phyloP scores from a whole-genome alignment of 2,888 invertebrate species.

The Tenthredo amoena region DNA sequence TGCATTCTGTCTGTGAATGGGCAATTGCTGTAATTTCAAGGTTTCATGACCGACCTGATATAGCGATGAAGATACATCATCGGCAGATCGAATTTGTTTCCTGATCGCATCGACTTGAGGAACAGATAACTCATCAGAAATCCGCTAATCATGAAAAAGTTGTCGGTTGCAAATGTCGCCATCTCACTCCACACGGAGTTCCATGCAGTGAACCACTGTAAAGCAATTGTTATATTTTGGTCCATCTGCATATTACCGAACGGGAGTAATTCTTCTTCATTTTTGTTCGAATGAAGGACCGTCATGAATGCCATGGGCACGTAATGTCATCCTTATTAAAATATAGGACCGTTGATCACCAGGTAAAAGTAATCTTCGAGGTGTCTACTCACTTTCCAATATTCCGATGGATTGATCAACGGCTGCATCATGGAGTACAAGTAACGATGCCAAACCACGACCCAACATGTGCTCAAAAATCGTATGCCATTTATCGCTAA shows the following conservation, averaged over 20 bases:
- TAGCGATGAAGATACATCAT: slow-evolving; percentile 78
- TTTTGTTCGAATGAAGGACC: no score
- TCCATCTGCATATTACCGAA: no score
- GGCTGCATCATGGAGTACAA: background rate
- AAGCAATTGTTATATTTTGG: background rate
- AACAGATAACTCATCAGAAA: slow-evolving; percentile 76
- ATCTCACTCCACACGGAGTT: slow-evolving; percentile 72
- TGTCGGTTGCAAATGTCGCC: slow-evolving; percentile 62
- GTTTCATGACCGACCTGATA: slow-evolving; percentile 70
- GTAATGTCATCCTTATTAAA: no score
- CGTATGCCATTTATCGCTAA: slow-evolving; percentile 79
- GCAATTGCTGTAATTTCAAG: no score
- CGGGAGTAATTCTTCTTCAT: no score
- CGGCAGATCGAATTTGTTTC: slow-evolving; percentile 72
- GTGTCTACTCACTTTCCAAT: background rate
- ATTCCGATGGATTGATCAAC: background rate
- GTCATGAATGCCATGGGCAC: no score
- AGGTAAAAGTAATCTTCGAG: background rate
- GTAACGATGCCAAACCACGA: slow-evolving; percentile 67
- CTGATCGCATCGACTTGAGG: slow-evolving; percentile 71
- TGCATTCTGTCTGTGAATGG: background rate
- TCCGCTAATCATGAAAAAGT: slow-evolving; percentile 78
- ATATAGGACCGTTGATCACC: no score
- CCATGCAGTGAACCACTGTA: slow-evolving; percentile 74
- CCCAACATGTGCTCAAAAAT: slow-evolving; percentile 78